phyloP scores from a whole-genome alignment of 2,888 invertebrate genomes.

The Fabriciana adippe region DNA sequence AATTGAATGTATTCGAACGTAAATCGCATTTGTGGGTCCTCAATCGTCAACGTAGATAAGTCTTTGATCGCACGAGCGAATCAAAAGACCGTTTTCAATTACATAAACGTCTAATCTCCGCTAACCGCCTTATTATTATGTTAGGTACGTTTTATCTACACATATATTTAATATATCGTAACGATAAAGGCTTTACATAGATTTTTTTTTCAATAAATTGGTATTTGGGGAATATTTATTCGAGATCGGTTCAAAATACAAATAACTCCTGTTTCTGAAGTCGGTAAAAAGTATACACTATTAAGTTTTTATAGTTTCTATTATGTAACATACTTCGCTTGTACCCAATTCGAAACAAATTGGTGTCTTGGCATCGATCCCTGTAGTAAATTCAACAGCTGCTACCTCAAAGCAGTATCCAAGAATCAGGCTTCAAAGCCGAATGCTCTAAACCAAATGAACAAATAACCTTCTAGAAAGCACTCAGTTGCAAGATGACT shows the following conservation, averaged over 20 bases:
- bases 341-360: neutral
- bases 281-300: too few species aligned
- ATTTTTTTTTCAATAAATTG: too few species aligned
- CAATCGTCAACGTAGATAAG: slow-evolving; percentile 21
- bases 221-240: too few species aligned
- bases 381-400: slow-evolving; percentile 1
- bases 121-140: slow-evolving; percentile 19
- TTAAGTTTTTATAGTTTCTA: too few species aligned
- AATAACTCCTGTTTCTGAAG: too few species aligned
- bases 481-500: too few species aligned
- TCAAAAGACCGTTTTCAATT: slow-evolving; percentile 25
- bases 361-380: neutral
- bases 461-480: neutral
- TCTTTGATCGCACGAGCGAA: slow-evolving; percentile 18
- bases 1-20: slow-evolving; percentile 15
- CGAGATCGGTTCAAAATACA: too few species aligned
- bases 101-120: slow-evolving; percentile 18
- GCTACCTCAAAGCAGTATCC: neutral
- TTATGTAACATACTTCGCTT: neutral
- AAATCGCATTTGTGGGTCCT: slow-evolving; percentile 21
- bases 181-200: too few species aligned
- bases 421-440: neutral
- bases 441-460: neutral
- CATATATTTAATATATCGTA: too few species aligned
- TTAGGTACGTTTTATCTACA: too few species aligned